These are phyloP conservation scores for Cepaea nemoralis DNA, from an alignment of 1,140 invertebrate species.

Conservation along the genomic window DNA sequence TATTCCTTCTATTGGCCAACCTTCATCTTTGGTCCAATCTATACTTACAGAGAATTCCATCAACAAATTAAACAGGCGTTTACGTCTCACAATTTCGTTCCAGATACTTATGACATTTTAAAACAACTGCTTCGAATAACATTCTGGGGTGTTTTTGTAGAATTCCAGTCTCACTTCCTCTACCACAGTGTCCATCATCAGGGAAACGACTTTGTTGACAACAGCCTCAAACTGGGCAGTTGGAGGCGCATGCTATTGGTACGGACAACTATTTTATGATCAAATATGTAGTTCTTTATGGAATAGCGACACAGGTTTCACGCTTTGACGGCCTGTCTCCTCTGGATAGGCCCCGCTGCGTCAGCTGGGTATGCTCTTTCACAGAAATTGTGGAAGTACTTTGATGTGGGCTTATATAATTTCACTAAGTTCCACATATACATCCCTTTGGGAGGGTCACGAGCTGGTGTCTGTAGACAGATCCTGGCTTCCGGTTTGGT, in stretches of 20 bases:
- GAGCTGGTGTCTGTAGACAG: conserved; percentile 75
- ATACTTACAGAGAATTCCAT: conserved; percentile 81
- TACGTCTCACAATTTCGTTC: background rate
- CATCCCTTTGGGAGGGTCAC: conserved; percentile 77
- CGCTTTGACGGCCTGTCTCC: conserved; percentile 83
- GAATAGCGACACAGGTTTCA: conserved; percentile 81
- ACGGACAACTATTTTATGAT: conserved; percentile 91
- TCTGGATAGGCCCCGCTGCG: conserved; percentile 86
- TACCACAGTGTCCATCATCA: conserved; percentile 82
- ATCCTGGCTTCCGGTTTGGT: conserved; percentile 82
- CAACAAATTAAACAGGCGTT: conserved; percentile 68
- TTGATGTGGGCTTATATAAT: conserved; percentile 49
- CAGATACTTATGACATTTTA: conserved; percentile 13
- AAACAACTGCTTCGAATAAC: conserved; percentile 68
- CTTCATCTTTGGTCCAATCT: conserved; percentile 83
- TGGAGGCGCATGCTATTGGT: conserved; percentile 86
- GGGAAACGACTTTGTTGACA: conserved; percentile 59
- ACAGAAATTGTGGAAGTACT: conserved; percentile 91
- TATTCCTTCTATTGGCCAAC: conserved; percentile 87
- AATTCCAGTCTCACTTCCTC: conserved; percentile 83
- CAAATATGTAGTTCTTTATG: conserved; percentile 92
- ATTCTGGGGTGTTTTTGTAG: conserved; percentile 81
- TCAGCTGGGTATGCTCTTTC: conserved; percentile 89
- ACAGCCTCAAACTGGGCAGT: conserved; percentile 78
- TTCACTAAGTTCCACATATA: conserved; percentile 80